These are phyloP conservation scores for Polylopha cassiicola DNA, from an alignment of 2,888 invertebrate species.

Conservation along the genomic window DNA sequence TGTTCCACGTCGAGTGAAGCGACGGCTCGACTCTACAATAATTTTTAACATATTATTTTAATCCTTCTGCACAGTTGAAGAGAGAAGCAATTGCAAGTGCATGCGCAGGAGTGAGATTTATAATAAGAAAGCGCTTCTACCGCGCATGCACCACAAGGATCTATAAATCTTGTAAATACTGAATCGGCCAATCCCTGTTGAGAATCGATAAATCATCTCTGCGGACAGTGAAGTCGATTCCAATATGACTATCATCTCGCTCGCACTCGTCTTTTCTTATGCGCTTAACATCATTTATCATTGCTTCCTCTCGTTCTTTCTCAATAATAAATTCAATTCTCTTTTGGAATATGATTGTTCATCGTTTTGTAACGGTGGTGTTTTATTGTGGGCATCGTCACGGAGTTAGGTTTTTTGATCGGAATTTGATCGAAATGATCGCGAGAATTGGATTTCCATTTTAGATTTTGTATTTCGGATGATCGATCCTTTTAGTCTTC, in stretches of 20 bases:
- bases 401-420: conserved; percentile 71
- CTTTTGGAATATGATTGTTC: conserved; percentile 75
- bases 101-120: conserved; percentile 74
- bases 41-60: conserved; percentile 75
- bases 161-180: conserved; percentile 74
- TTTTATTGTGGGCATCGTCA: conserved; percentile 73
- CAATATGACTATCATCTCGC: conserved; percentile 52
- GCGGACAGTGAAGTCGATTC: conserved; percentile 63
- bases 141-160: conserved; percentile 72
- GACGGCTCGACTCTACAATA: conserved; percentile 42
- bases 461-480: conserved; percentile 60
- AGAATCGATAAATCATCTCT: conserved; percentile 75
- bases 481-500: conserved; percentile 59
- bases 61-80: conserved; percentile 64
- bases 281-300: conserved; percentile 69
- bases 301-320: conserved; percentile 70
- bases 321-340: conserved; percentile 77
- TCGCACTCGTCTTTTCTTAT: conserved; percentile 50
- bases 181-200: conserved; percentile 76
- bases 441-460: conserved; percentile 74
- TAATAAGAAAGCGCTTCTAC: conserved; percentile 76
- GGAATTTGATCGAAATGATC: conserved; percentile 71
- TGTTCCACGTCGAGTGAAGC: conserved; percentile 40
- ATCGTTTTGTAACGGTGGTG: conserved; percentile 71
- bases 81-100: conserved; percentile 64